A percentile compares a stretch with the other conserved stretches of the same genome.
Evolutionary conservation across 2,888 invertebrate species (phyloP).

Genomic region (Lepidochrysops patricia): DNA sequence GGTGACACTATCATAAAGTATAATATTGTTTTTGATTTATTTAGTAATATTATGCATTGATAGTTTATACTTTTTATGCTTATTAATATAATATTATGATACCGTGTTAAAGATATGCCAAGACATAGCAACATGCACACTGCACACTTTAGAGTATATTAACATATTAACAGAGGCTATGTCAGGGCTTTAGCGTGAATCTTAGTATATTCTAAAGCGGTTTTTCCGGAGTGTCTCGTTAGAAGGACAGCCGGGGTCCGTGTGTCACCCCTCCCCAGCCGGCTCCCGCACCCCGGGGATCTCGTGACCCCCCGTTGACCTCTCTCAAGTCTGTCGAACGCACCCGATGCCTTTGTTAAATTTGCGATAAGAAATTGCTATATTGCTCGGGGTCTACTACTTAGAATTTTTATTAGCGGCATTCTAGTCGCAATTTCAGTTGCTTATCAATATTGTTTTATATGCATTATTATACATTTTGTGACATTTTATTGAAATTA

Average conservation of each 20-base stretch:
- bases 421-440: constrained; percentile 4
- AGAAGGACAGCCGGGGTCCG: constrained; percentile 45
- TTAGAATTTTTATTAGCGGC: constrained; percentile 4
- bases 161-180: no score
- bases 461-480: not conserved
- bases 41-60: no score
- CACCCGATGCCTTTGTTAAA: constrained; percentile 63
- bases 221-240: constrained; percentile 42
- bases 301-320: constrained; percentile 34
- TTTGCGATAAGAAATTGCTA: constrained; percentile 41
- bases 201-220: constrained; percentile 38
- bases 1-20: no score
- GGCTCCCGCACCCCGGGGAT: constrained; percentile 24
- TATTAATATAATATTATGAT: no score
- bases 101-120: no score
- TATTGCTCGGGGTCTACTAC: constrained; percentile 16
- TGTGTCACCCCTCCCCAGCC: constrained; percentile 36
- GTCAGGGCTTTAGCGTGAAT: no score
- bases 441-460: not conserved
- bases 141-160: no score
- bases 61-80: no score
- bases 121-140: no score
- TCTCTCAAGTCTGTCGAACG: constrained; percentile 50
- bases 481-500: no score
- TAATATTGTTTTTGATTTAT: no score